A percentile compares a stretch with the other conserved stretches of the same genome.
phyloP scores from a whole-genome alignment of 2,888 invertebrate genomes.

The Campoletis raptor region DNA sequence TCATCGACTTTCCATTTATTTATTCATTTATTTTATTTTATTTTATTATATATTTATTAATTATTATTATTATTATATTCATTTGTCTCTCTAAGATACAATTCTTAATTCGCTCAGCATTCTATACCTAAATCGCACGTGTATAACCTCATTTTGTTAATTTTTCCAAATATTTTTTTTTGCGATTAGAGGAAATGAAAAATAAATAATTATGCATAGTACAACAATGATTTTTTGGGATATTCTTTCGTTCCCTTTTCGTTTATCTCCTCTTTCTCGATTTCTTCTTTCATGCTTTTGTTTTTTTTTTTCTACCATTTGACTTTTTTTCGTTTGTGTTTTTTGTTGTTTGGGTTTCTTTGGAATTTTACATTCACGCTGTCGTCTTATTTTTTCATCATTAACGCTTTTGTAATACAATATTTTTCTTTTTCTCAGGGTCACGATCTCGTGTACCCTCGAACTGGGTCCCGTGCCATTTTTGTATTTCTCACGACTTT shows the following conservation, averaged over 20 bases:
- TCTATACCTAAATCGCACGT: constrained; percentile 54
- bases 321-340: neutral
- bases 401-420: constrained; percentile 69
- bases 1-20: constrained; percentile 37
- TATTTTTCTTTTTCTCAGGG: constrained; percentile 52
- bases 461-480: constrained; percentile 81
- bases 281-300: neutral
- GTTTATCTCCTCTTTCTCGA: neutral
- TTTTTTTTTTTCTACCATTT: constrained; percentile 38
- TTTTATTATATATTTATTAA: neutral
- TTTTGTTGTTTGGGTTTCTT: neutral
- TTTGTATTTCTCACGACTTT: constrained; percentile 72
- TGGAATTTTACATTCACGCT: constrained; percentile 50
- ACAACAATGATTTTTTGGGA: constrained; percentile 21
- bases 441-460: constrained; percentile 72
- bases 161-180: constrained; percentile 16
- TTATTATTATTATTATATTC: constrained; percentile 31
- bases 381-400: constrained; percentile 58
- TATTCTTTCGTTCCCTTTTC: constrained; percentile 2
- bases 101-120: constrained; percentile 60
- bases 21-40: neutral
- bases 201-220: constrained; percentile 36
- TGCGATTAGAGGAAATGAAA: constrained; percentile 42
- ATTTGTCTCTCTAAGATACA: constrained; percentile 42
- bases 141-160: constrained; percentile 46